Base-by-base conservation (phyloP, 2,113 vertebrate species). In the Elachura formosa region DNA sequence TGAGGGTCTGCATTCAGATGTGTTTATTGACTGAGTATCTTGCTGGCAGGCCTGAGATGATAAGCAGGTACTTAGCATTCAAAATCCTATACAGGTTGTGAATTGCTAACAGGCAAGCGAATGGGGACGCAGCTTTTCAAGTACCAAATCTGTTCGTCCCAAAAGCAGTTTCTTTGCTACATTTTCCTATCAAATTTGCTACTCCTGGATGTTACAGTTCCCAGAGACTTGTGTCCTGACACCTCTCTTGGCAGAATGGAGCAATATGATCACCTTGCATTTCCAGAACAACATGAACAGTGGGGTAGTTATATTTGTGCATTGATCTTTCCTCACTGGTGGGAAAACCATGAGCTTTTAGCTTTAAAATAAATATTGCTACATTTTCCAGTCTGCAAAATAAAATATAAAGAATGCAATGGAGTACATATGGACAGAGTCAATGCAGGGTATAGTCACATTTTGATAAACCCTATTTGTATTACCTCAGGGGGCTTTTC, bases 201-300 rank as follows among this genome's bases (percentile, higher is more conserved):
- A 6, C 13, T 91, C 3, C 26, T 66, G 20, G 22, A 24, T 7
- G 2, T 62, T 49, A n/a, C 11, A 33, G 26, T 81, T 90, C 28
- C 22, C 43, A 55, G 6, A 40, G n/a, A 23, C 46, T 71, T 71
- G 55, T 62, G 79, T n/a, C 29, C 20, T 46, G 63, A 51, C 33
- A 29, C 20, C 10, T 55, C 48, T 76, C 28, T 55, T 51, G 41
- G 51, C 59, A 74, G 52, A 76, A 58, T 6, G 24, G 58, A 86
- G 46, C 0, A 3, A 58, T 43, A 36, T 0, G 0, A 16, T 66
- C 20, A 28, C 36, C 74, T 36, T 81, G 34, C 23, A 11, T 40
- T 59, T 90, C 33, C 79, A 78, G 72, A 92, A 54, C 41, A 79
- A 52, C 49, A 41, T 64, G 58, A 4, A 1, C 31, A 73, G 34